These are phyloP conservation scores for Heliconius hortense DNA, from an alignment of 2,888 invertebrate genomes.

Conservation along the genomic window DNA sequence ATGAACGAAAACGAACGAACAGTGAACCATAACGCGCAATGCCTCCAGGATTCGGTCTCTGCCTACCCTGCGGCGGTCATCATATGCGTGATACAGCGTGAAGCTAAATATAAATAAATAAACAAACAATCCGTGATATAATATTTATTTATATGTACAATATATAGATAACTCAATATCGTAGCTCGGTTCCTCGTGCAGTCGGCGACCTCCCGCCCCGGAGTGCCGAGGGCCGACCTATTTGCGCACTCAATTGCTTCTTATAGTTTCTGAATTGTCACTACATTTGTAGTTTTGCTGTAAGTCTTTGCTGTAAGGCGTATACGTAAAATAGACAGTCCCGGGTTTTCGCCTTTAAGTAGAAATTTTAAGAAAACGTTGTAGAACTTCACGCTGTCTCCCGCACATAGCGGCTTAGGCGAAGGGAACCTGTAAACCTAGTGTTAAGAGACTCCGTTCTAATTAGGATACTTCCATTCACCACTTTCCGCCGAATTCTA, in stretches of 20 bases:
- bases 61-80: too few species aligned
- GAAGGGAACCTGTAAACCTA: not conserved
- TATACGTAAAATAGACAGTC: not conserved
- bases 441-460: not conserved
- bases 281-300: conserved; percentile 3
- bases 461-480: too few species aligned
- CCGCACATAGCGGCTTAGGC: not conserved
- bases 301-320: too few species aligned
- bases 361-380: not conserved
- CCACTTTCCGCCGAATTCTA: not conserved
- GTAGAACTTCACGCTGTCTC: not conserved
- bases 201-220: conserved; percentile 19
- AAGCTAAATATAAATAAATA: not conserved
- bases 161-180: conserved; percentile 7
- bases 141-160: not conserved
- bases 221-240: conserved; percentile 23
- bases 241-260: conserved; percentile 25
- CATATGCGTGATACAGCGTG: not conserved
- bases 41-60: too few species aligned
- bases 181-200: conserved; percentile 2
- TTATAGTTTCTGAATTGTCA: conserved; percentile 15
- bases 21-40: not conserved
- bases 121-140: not conserved
- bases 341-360: not conserved
- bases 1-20: not conserved